phyloP scores from a whole-genome alignment of 2,797 vertebrate species.

The Luscinia megarhynchos region DNA sequence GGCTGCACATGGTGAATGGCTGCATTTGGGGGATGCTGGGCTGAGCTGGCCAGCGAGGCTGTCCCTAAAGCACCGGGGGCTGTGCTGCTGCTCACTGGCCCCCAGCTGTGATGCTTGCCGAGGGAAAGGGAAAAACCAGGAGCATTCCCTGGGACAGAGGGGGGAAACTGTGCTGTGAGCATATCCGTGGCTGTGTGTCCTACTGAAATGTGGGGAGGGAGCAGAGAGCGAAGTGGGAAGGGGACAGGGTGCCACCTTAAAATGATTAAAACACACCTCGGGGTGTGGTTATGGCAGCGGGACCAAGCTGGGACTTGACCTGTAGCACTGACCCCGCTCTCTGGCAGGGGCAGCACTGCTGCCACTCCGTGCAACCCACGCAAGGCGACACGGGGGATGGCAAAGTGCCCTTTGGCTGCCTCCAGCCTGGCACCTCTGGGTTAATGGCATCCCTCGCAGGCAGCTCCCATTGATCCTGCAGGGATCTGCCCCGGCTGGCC shows the following conservation, averaged over 20 bases:
- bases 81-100: neutral
- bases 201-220: neutral
- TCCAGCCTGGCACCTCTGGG: neutral
- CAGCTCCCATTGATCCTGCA: neutral
- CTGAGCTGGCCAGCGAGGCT: neutral
- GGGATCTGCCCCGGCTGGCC: neutral
- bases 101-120: neutral
- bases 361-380: neutral
- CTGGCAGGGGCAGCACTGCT: neutral
- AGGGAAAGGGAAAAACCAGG: neutral
- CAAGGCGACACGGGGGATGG: neutral
- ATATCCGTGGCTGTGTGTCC: neutral
- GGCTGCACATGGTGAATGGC: rapidly evolving
- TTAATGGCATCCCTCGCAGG: neutral
- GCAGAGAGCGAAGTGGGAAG: neutral
- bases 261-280: neutral
- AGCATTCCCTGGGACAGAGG: neutral
- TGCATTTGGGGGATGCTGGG: rapidly evolving
- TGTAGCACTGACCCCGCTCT: rapidly evolving
- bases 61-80: neutral
- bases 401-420: neutral
- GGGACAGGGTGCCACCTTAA: neutral
- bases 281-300: neutral
- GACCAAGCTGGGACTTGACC: neutral
- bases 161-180: neutral